Percentiles rank a stretch among this genome's conserved stretches.
phyloP scores from a whole-genome alignment of 2,888 invertebrate genomes.

The Orthosia gothica region DNA sequence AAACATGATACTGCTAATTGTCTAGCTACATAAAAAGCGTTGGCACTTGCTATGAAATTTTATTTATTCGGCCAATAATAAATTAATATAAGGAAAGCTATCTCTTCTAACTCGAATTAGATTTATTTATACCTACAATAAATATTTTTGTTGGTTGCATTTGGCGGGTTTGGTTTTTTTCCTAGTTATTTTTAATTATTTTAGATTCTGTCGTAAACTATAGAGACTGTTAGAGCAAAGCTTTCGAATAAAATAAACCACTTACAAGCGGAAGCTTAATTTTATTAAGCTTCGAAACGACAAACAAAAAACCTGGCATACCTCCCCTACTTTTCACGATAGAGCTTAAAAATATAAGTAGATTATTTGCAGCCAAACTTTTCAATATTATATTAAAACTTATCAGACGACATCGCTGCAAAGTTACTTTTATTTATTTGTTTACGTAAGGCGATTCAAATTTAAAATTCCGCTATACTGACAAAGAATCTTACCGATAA shows the following conservation, averaged over 20 bases:
- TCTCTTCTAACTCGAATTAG: neutral
- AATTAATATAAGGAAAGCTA: no score
- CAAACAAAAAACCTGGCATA: slow-evolving; percentile 22
- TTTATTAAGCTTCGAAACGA: neutral
- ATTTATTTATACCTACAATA: neutral
- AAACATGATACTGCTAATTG: neutral
- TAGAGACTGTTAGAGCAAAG: neutral
- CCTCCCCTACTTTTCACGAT: neutral
- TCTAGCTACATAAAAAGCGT: neutral
- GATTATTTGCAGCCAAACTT: slow-evolving; percentile 31
- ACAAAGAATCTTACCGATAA: slow-evolving; percentile 73
- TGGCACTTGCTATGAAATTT: neutral
- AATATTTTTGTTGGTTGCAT: neutral
- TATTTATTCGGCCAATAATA: no score
- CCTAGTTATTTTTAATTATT: no score
- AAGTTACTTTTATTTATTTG: slow-evolving; percentile 54
- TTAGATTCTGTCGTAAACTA: no score
- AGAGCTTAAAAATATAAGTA: slow-evolving; percentile 49
- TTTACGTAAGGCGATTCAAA: slow-evolving; percentile 56
- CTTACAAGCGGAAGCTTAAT: neutral
- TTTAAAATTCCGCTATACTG: slow-evolving; percentile 58
- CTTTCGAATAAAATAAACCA: slow-evolving; percentile 1
- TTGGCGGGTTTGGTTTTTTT: neutral
- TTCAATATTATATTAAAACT: slow-evolving; percentile 31
- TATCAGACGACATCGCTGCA: slow-evolving; percentile 20